Percentiles rank a stretch among this genome's conserved stretches.
Conservation (phyloP, 2,113 vertebrate species). For the Uria lomvia region DNA sequence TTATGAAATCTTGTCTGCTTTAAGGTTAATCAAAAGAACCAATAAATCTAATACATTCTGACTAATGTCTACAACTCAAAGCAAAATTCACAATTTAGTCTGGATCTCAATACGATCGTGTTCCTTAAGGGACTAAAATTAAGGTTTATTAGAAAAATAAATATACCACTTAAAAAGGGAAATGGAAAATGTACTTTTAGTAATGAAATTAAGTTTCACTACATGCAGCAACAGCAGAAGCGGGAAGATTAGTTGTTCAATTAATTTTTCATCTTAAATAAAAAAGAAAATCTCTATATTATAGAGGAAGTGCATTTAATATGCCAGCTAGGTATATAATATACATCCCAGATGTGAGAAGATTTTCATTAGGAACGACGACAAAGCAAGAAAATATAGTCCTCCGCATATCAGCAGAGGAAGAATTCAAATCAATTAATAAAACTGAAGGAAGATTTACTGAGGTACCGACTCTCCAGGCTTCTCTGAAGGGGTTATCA, state of each 20-base stretch:
- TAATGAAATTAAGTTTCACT: conserved; percentile 6
- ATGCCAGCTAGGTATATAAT: neutral
- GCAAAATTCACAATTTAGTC: neutral
- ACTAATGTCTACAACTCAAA: neutral
- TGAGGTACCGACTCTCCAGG: neutral
- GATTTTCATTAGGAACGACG: neutral
- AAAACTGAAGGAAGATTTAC: neutral
- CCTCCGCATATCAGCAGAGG: neutral
- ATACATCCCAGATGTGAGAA: neutral
- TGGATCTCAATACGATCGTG: neutral
- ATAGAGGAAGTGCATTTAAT: neutral
- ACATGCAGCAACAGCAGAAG: neutral
- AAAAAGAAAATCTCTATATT: neutral
- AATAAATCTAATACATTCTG: neutral
- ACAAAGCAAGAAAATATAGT: neutral
- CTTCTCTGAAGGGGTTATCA: neutral
- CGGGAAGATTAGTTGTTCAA: neutral
- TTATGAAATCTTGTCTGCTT: neutral
- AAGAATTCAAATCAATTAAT: neutral
- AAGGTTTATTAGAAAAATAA: conserved; percentile 33
- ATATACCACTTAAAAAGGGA: neutral
- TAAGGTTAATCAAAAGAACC: neutral
- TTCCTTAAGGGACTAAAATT: neutral
- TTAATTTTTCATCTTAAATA: conserved; percentile 30
- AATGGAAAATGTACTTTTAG: neutral